phyloP scores from a whole-genome alignment of 2,888 invertebrate genomes.

The Marronus borbonicus region DNA sequence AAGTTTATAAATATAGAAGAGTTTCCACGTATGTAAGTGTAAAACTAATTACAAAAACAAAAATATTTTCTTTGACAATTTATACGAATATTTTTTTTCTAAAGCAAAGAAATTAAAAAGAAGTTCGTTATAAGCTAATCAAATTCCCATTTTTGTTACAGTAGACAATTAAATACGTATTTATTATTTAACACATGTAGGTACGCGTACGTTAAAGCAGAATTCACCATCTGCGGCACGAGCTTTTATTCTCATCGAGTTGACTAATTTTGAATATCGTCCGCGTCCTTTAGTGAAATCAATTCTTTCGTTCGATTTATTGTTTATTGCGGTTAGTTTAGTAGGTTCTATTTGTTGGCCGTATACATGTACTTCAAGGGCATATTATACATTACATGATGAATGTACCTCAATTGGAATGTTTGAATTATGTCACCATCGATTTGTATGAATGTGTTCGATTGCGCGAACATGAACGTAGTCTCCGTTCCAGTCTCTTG shows the following conservation, averaged over 20 bases:
- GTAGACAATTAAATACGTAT: too few relatives aligned
- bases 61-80: too few relatives aligned
- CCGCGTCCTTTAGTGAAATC: not conserved
- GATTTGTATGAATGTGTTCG: slow-evolving; percentile 91
- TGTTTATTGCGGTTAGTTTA: not conserved
- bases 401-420: slow-evolving; percentile 86
- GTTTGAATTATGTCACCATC: slow-evolving; percentile 92
- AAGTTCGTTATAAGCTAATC: too few relatives aligned
- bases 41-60: too few relatives aligned
- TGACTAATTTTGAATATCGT: not conserved
- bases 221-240: too few relatives aligned
- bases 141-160: too few relatives aligned
- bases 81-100: too few relatives aligned
- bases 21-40: too few relatives aligned
- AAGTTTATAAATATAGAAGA: too few relatives aligned
- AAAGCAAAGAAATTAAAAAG: too few relatives aligned
- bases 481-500: slow-evolving; percentile 88
- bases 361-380: not conserved
- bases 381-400: not conserved
- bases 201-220: too few relatives aligned
- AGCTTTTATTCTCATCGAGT: not conserved
- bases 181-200: too few relatives aligned
- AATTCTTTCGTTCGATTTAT: not conserved
- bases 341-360: not conserved
- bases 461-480: slow-evolving; percentile 94